Conservation (phyloP, 2,113 vertebrate genomes). For the Callipepla squamata region DNA sequence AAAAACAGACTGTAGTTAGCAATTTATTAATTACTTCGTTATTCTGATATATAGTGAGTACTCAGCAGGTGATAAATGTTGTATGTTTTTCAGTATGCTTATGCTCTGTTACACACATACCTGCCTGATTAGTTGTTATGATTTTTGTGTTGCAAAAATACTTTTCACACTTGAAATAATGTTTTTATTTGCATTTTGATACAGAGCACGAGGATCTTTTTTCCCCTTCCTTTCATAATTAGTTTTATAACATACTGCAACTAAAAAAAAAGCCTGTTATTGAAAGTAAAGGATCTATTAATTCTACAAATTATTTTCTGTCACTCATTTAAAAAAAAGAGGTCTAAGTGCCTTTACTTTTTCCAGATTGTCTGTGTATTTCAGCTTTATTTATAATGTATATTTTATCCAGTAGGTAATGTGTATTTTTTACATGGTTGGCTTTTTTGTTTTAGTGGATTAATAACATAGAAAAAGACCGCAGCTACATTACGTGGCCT, state of each 20-base stretch:
- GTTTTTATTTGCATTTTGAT: not conserved
- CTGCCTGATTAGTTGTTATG: not conserved
- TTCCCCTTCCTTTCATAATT: not conserved
- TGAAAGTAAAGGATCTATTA: not conserved
- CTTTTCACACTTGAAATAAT: not conserved
- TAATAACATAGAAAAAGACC: slow-evolving; percentile 93
- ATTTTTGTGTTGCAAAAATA: not conserved
- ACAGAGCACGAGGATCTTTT: not conserved
- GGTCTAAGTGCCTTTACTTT: not conserved
- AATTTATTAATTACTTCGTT: not conserved
- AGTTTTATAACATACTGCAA: not conserved
- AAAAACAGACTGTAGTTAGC: not conserved
- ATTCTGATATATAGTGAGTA: not conserved
- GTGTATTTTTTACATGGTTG: not conserved
- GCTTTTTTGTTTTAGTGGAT: slow-evolving; percentile 85
- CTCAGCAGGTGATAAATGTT: not conserved
- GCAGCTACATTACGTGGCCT: slow-evolving; percentile 87
- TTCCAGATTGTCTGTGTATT: not conserved
- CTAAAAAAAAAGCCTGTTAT: too few species aligned
- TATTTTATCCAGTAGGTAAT: not conserved
- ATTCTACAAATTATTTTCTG: not conserved
- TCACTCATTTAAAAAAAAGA: not conserved
- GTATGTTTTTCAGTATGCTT: not conserved
- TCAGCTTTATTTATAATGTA: not conserved
- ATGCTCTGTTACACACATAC: not conserved